Percentiles rank a stretch among this genome's conserved stretches.
Evolutionary conservation across 2,888 invertebrate genomes (phyloP).

Genomic region (Atrina japonica): DNA sequence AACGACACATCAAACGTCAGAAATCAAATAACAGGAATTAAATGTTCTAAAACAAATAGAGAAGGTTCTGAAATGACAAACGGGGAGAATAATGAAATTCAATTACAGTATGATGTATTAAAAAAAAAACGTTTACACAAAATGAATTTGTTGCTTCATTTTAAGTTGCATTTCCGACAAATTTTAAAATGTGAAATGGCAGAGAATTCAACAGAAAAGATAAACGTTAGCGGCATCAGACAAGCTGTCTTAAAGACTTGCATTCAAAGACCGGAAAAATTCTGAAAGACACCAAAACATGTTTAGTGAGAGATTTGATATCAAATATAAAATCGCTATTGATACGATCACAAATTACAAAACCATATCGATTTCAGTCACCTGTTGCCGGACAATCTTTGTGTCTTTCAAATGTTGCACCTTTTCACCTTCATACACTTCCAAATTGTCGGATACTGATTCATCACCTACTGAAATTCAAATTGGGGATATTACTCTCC

Average conservation of each 20-base stretch:
- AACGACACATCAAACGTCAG: too few species aligned
- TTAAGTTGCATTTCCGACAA: constrained; percentile 5
- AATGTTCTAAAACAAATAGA: too few species aligned
- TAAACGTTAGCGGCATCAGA: constrained; percentile 7
- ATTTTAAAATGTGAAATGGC: constrained; percentile 1
- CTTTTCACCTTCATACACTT: neutral
- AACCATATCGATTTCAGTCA: too few species aligned
- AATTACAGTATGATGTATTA: constrained; percentile 7
- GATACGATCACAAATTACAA: neutral
- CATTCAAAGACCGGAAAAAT: too few species aligned
- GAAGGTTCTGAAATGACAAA: too few species aligned
- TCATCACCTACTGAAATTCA: neutral
- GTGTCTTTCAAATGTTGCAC: too few species aligned
- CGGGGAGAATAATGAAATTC: constrained; percentile 3
- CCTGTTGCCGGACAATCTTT: too few species aligned
- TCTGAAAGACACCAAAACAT: too few species aligned
- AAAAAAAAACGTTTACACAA: neutral
- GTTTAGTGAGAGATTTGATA: too few species aligned
- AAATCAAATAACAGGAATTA: too few species aligned
- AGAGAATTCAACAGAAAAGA: constrained; percentile 18
- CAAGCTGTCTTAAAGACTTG: constrained; percentile 1
- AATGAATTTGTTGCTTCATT: constrained; percentile 6
- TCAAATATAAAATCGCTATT: too few species aligned
- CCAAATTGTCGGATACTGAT: constrained; percentile 7
- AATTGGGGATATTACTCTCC: too few species aligned